A percentile compares a stretch with the other conserved stretches of the same genome.
Evolutionary conservation across 2,888 invertebrate species (phyloP).

Genomic region (Buathra laborator): DNA sequence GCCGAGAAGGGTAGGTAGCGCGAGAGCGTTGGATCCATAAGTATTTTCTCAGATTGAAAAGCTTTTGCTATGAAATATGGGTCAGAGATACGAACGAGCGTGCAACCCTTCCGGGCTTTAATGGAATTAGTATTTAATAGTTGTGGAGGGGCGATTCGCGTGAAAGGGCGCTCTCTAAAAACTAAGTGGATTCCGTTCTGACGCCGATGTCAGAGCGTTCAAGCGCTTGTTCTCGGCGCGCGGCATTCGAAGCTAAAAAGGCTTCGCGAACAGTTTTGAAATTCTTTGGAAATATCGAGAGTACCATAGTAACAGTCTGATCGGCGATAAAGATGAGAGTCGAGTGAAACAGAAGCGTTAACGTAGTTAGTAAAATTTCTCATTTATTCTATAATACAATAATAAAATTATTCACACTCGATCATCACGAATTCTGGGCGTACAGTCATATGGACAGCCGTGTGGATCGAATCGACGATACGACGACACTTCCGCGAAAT

Average conservation of each 20-base stretch:
- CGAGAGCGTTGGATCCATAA: slow-evolving; percentile 69
- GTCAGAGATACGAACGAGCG: slow-evolving; percentile 80
- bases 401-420: slow-evolving; percentile 58
- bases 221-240: background rate
- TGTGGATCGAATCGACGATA: slow-evolving; percentile 53
- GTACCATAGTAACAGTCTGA: no score
- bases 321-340: background rate
- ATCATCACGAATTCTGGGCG: slow-evolving; percentile 54
- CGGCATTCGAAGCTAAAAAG: slow-evolving; percentile 6
- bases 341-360: slow-evolving; percentile 24
- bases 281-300: no score
- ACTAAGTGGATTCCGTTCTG: slow-evolving; percentile 79
- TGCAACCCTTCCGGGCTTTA: slow-evolving; percentile 84
- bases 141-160: slow-evolving; percentile 65
- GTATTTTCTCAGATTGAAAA: slow-evolving; percentile 82
- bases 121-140: slow-evolving; percentile 85
- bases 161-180: slow-evolving; percentile 78
- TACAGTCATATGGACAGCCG: slow-evolving; percentile 40
- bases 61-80: slow-evolving; percentile 85
- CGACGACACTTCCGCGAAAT: slow-evolving; percentile 40
- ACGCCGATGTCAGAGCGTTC: slow-evolving; percentile 34
- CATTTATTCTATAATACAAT: slow-evolving; percentile 30
- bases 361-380: slow-evolving; percentile 26
- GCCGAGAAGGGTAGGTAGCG: slow-evolving; percentile 39
- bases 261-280: background rate